These are phyloP conservation scores for Bovichtus variegatus DNA, from an alignment of 2,797 vertebrate species.

Conservation along the genomic window DNA sequence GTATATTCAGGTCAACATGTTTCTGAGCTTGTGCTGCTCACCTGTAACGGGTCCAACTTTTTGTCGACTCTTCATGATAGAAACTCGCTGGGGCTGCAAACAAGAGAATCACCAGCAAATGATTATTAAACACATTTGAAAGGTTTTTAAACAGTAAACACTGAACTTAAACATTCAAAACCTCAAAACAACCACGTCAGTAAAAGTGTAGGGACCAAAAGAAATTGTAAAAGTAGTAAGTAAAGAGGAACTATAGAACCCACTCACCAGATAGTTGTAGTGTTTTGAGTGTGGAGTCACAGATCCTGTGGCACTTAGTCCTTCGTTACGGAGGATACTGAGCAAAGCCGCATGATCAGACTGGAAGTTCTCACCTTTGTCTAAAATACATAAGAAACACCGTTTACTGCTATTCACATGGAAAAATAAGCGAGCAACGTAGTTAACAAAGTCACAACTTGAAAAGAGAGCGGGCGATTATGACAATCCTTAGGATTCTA, in stretches of 20 bases:
- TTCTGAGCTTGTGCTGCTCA: slow-evolving; percentile 38
- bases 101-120: slow-evolving; percentile 5
- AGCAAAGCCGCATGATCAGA: slow-evolving; percentile 59
- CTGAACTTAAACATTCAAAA: neutral
- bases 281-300: slow-evolving; percentile 58
- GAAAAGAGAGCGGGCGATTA: neutral
- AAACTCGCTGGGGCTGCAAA: slow-evolving; percentile 80
- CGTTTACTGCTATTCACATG: neutral
- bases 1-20: neutral
- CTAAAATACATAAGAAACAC: slow-evolving; percentile 48
- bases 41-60: slow-evolving; percentile 64
- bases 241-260: neutral
- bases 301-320: slow-evolving; percentile 29
- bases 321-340: slow-evolving; percentile 71
- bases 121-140: neutral
- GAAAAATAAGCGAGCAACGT: neutral
- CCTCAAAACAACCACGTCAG: neutral
- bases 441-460: neutral
- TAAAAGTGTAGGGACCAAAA: neutral
- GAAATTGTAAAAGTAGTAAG: neutral
- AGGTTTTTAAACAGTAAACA: neutral
- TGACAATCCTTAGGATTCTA: neutral
- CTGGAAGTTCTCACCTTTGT: slow-evolving; percentile 63
- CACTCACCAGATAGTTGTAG: slow-evolving; percentile 70
- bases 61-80: slow-evolving; percentile 74